A percentile compares a stretch with the other conserved stretches of the same genome.
Conservation (phyloP, 2,888 invertebrate genomes). For the Smittia aterrima region DNA sequence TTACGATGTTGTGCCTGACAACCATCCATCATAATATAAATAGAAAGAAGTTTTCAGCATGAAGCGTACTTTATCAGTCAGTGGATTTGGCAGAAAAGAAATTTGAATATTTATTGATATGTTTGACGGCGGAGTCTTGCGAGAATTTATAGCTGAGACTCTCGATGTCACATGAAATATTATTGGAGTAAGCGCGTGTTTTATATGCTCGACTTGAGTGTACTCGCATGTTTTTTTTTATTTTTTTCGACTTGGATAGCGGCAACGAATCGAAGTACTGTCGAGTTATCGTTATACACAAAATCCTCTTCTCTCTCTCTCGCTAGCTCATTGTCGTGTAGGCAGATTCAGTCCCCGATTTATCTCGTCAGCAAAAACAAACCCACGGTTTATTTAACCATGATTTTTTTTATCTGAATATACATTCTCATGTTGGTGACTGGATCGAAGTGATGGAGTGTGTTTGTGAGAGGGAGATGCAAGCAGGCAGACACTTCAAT, state of each 20-base stretch:
- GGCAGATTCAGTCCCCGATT: slow-evolving; percentile 28
- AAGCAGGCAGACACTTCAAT: neutral
- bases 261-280: too few species aligned
- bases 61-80: slow-evolving; percentile 26
- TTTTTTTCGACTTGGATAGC: too few species aligned
- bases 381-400: slow-evolving; percentile 30
- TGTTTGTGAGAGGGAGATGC: neutral
- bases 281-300: neutral
- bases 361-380: slow-evolving; percentile 35
- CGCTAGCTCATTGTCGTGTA: too few species aligned
- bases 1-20: slow-evolving; percentile 39
- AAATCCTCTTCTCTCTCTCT: neutral
- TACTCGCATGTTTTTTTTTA: neutral
- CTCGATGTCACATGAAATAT: slow-evolving; percentile 29
- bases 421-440: neutral
- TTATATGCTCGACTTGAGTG: neutral
- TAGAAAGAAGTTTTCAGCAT: slow-evolving; percentile 20
- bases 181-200: slow-evolving; percentile 5
- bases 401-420: slow-evolving; percentile 28
- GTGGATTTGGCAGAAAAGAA: neutral
- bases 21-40: slow-evolving; percentile 41
- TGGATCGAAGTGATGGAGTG: too few species aligned
- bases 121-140: neutral
- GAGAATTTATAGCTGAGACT: slow-evolving; percentile 12
- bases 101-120: slow-evolving; percentile 42